phyloP scores from a whole-genome alignment of 2,797 vertebrate genomes.

The Diplodus puntazzo region DNA sequence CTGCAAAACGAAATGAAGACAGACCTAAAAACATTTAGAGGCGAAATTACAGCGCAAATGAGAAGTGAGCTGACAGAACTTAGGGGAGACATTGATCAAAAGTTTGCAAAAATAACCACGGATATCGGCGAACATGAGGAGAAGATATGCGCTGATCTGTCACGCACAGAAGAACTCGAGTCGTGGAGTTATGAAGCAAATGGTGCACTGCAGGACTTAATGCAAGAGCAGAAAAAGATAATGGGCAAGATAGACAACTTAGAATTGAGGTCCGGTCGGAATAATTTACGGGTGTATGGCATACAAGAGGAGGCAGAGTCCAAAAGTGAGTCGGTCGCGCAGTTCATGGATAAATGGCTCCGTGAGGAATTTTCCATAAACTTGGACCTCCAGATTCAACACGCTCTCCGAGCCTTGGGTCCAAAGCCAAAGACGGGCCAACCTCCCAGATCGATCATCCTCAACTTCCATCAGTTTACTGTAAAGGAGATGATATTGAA shows the following conservation, averaged over 20 bases:
- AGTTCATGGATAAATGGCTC: not conserved
- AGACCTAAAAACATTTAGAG: constrained; percentile 11
- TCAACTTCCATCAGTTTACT: not conserved
- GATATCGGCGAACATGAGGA: not conserved
- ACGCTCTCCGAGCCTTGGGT: too few relatives aligned
- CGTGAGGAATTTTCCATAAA: not conserved
- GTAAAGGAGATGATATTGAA: not conserved
- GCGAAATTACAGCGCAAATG: constrained; percentile 6
- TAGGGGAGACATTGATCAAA: not conserved
- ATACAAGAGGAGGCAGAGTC: not conserved
- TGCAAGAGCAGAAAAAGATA: not conserved
- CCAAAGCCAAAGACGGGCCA: too few relatives aligned
- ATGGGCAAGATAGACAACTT: not conserved
- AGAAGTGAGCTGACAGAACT: constrained; percentile 1
- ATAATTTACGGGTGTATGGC: not conserved
- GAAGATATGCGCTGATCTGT: not conserved
- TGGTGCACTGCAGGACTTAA: not conserved
- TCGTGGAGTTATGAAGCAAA: not conserved
- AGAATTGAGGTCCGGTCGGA: not conserved
- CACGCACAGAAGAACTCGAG: not conserved
- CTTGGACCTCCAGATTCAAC: not conserved
- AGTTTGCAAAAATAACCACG: not conserved
- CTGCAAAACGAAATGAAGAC: not conserved
- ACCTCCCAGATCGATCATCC: too few relatives aligned
- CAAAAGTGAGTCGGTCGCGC: not conserved